phyloP scores from a whole-genome alignment of 2,888 invertebrate species.

The Diploptera punctata region DNA sequence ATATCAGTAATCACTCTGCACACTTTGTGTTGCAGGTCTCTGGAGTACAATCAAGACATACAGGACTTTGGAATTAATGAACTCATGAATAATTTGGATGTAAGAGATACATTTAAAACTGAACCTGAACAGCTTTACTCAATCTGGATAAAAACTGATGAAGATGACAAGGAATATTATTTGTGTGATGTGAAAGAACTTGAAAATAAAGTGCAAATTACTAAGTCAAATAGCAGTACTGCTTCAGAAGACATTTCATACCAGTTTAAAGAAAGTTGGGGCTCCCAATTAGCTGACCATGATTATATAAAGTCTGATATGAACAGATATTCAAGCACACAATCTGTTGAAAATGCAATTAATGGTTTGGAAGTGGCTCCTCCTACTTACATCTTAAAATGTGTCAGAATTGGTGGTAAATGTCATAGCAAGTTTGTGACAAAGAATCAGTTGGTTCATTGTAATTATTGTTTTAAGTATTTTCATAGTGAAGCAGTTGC shows the following conservation, averaged over 20 bases:
- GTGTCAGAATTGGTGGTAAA: not conserved
- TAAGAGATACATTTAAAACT: not conserved
- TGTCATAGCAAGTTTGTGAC: conserved; percentile 8
- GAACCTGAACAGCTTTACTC: conserved; percentile 18
- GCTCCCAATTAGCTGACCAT: conserved; percentile 11
- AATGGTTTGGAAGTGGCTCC: not conserved
- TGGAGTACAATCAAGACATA: conserved; percentile 1
- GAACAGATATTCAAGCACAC: too few species aligned
- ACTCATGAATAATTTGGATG: not conserved
- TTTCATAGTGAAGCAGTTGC: conserved; percentile 23
- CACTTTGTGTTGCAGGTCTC: conserved; percentile 39
- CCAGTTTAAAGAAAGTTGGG: not conserved
- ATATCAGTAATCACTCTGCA: conserved; percentile 27
- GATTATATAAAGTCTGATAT: conserved; percentile 7
- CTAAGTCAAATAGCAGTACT: not conserved
- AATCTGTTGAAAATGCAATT: not conserved
- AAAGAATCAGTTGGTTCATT: conserved; percentile 12
- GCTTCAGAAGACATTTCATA: not conserved
- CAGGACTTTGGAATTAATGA: conserved; percentile 1
- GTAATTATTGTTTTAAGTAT: conserved; percentile 15
- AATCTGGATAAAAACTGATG: conserved; percentile 30
- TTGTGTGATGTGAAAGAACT: conserved; percentile 31
- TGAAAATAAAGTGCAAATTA: conserved; percentile 1
- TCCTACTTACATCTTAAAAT: not conserved
- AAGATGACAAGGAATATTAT: conserved; percentile 20